Percentiles rank a stretch among this genome's conserved stretches.
phyloP scores from a whole-genome alignment of 2,888 invertebrate genomes.

The Zootermopsis nevadensis region DNA sequence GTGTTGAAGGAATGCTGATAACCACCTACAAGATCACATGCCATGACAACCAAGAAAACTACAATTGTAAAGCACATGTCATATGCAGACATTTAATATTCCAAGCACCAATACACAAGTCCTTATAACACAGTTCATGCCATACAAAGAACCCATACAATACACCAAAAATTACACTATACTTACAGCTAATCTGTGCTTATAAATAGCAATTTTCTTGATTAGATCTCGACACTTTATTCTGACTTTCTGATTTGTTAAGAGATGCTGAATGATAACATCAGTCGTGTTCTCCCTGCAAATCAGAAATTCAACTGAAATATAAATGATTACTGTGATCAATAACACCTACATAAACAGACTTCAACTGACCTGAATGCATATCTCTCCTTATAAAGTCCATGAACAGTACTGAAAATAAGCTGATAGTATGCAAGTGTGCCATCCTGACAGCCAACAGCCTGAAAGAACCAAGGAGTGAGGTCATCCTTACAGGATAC shows the following conservation, averaged over 20 bases:
- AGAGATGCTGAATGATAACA: constrained; percentile 93
- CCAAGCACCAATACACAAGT: too few relatives aligned
- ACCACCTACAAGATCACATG: too few relatives aligned
- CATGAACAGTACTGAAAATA: constrained; percentile 94
- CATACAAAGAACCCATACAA: too few relatives aligned
- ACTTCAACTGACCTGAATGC: constrained; percentile 64
- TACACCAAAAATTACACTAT: too few relatives aligned
- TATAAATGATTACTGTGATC: neutral
- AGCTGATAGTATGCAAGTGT: constrained; percentile 93
- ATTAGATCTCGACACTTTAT: constrained; percentile 98
- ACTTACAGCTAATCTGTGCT: constrained; percentile 87
- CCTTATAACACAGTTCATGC: too few relatives aligned
- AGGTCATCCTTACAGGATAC: neutral
- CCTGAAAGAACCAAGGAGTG: constrained; percentile 61
- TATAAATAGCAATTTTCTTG: constrained; percentile 94
- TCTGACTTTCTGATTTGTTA: constrained; percentile 88
- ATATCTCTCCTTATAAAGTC: constrained; percentile 92
- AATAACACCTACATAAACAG: neutral
- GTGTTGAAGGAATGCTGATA: too few relatives aligned
- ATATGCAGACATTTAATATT: too few relatives aligned
- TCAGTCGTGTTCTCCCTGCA: constrained; percentile 98
- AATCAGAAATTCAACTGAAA: constrained; percentile 37
- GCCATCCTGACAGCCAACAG: constrained; percentile 95
- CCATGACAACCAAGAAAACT: too few relatives aligned
- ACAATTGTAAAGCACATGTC: too few relatives aligned